Conservation (phyloP, 2,888 invertebrate species). For the Synergus laeviventris region DNA sequence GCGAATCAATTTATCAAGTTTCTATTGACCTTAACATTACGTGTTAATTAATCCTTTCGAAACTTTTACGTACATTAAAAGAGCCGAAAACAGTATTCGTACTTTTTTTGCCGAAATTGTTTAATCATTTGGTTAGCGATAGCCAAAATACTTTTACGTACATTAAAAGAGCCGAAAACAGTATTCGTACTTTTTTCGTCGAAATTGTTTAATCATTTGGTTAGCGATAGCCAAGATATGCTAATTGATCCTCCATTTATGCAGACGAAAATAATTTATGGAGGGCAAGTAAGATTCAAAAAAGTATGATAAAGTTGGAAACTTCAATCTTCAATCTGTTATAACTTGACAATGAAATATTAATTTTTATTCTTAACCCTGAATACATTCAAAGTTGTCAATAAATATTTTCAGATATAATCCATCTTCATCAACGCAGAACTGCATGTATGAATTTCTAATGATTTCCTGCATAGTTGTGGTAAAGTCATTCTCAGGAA, state of each 20-base stretch:
- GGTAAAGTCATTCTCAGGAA: no score
- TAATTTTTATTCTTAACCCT: not conserved
- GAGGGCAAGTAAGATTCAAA: not conserved
- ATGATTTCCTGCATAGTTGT: no score
- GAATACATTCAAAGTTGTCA: not conserved
- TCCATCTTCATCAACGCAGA: no score
- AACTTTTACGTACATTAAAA: not conserved
- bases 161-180: not conserved
- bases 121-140: no score
- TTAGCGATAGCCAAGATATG: not conserved
- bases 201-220: not conserved
- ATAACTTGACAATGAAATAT: not conserved
- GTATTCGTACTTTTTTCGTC: not conserved
- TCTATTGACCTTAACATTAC: conserved; percentile 5
- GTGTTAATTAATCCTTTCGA: not conserved
- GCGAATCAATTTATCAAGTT: not conserved
- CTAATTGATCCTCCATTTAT: not conserved
- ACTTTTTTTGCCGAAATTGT: not conserved
- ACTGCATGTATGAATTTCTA: no score
- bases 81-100: not conserved
- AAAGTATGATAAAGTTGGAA: not conserved
- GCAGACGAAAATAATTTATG: not conserved
- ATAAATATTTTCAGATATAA: no score
- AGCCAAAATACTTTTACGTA: no score
- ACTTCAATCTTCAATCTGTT: not conserved